Evolutionary conservation across 2,113 vertebrate species (phyloP).

Genomic region (Halcyon malimbica): DNA sequence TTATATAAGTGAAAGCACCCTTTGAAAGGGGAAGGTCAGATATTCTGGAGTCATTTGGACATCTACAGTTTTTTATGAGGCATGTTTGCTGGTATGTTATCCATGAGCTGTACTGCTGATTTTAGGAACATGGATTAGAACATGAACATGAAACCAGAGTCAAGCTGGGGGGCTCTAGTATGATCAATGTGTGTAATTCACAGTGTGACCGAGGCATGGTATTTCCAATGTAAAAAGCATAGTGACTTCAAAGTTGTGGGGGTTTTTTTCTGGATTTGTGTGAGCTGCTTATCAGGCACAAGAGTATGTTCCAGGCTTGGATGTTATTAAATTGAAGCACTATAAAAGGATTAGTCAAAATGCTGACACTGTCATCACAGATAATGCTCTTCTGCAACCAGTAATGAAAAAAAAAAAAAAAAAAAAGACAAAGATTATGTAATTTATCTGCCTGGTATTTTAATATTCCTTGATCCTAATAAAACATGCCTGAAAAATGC

Average conservation of each 20-base stretch:
- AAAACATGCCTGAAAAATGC: not conserved
- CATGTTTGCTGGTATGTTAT: not conserved
- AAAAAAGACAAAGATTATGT: constrained; percentile 29
- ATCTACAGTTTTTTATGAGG: not conserved
- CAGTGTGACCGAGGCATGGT: not conserved
- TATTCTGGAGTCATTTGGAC: not conserved
- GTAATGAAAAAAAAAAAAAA: not conserved
- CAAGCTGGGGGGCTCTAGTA: not conserved
- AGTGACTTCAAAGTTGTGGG: not conserved
- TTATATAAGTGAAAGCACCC: not conserved
- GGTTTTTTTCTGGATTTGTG: not conserved
- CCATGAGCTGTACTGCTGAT: not conserved
- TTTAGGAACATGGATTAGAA: not conserved
- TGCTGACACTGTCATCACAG: constrained; percentile 16
- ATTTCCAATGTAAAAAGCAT: not conserved
- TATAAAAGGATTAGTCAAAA: constrained; percentile 62
- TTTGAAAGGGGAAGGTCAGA: not conserved
- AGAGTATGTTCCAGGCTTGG: constrained; percentile 1
- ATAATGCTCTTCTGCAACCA: constrained; percentile 47
- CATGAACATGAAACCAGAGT: not conserved
- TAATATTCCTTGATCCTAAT: constrained; percentile 21
- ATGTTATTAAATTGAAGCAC: constrained; percentile 52
- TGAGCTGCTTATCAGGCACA: constrained; percentile 30
- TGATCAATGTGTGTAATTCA: not conserved
- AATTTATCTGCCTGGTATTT: constrained; percentile 43